Percentiles rank a stretch among this genome's conserved stretches.
phyloP scores from a whole-genome alignment of 2,113 vertebrate genomes.

The Nettapus auritus region DNA sequence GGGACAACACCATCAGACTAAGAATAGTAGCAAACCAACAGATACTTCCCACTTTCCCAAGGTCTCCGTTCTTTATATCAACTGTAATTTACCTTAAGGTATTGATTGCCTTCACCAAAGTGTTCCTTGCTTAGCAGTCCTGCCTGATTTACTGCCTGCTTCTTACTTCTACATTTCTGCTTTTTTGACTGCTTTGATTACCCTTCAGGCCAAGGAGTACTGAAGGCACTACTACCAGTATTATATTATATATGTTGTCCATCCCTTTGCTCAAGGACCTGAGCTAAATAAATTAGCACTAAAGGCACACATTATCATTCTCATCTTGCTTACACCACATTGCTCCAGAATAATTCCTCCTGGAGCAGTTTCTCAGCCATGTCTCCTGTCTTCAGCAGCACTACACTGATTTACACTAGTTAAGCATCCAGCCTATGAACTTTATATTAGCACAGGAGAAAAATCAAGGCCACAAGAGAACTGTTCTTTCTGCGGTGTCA shows the following conservation, averaged over 20 bases:
- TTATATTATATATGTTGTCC: background rate
- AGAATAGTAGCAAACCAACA: background rate
- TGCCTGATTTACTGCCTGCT: background rate
- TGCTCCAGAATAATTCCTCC: background rate
- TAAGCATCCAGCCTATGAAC: background rate
- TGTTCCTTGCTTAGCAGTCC: background rate
- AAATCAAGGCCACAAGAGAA: background rate
- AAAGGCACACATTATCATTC: background rate
- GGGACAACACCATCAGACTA: background rate
- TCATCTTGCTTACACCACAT: background rate
- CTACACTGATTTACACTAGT: background rate
- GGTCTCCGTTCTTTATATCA: background rate
- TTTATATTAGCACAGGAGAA: background rate
- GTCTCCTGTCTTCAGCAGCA: background rate
- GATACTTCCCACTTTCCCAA: background rate
- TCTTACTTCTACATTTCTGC: background rate
- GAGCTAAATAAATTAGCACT: constrained; percentile 6
- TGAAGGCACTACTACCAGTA: background rate
- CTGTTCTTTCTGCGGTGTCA: background rate
- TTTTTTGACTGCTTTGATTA: background rate
- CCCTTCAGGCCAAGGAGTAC: background rate
- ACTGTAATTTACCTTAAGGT: background rate
- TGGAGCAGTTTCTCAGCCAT: background rate
- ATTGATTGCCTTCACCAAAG: background rate
- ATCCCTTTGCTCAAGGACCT: background rate